Conservation (phyloP, 2,113 vertebrate species). For the Actenoides lindsayi region DNA sequence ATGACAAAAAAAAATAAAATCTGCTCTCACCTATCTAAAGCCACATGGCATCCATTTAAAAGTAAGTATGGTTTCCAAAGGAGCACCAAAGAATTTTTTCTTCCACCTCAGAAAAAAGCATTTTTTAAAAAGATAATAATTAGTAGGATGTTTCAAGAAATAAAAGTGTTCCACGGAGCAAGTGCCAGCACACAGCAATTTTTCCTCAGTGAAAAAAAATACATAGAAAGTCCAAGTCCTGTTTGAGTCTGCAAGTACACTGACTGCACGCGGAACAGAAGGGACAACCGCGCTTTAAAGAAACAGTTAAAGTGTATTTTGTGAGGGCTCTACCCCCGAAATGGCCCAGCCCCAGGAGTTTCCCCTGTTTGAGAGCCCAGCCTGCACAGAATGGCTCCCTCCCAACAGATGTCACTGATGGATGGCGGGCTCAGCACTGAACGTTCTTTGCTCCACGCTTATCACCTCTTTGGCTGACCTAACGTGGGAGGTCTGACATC, state of each 20-base stretch:
- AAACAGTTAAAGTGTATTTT: neutral
- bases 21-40: neutral
- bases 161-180: neutral
- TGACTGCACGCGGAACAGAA: neutral
- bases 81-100: neutral
- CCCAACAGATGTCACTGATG: neutral
- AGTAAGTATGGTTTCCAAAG: neutral
- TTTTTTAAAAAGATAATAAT: neutral
- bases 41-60: neutral
- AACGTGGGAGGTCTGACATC: neutral
- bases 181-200: neutral
- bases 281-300: neutral
- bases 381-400: neutral
- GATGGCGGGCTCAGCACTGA: fast-evolving
- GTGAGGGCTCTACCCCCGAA: neutral
- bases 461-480: neutral
- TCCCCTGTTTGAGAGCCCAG: neutral
- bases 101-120: neutral
- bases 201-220: neutral
- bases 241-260: neutral
- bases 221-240: neutral
- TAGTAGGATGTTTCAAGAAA: neutral
- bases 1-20: neutral
- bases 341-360: neutral
- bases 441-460: neutral